Evolutionary conservation across 2,113 vertebrate species (phyloP).

Genomic region (Corythornis vintsioides): DNA sequence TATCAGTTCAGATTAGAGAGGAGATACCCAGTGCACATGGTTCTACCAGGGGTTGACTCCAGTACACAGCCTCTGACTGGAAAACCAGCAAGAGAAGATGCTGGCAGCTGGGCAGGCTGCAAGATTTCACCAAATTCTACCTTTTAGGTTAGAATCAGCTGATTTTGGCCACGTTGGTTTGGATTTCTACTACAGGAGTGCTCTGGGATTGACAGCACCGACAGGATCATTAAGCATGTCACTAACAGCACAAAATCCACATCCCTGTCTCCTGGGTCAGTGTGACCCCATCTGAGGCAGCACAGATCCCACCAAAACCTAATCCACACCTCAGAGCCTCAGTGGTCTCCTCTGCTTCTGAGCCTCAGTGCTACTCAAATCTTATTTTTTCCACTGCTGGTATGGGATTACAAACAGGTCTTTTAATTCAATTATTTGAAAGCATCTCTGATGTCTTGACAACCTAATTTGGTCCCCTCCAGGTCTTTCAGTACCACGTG

Average conservation of each 20-base stretch:
- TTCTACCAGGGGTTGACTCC: no score
- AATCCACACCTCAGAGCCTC: background rate
- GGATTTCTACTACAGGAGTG: background rate
- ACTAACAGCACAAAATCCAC: background rate
- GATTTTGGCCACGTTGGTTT: background rate
- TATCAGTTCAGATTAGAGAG: rapidly evolving
- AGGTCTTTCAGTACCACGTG: background rate
- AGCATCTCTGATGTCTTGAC: background rate
- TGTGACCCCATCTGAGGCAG: background rate
- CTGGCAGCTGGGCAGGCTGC: background rate
- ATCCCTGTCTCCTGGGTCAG: background rate
- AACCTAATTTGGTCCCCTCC: background rate
- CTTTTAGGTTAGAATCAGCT: background rate
- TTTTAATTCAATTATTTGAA: background rate
- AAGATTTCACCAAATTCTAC: background rate
- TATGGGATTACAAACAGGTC: background rate
- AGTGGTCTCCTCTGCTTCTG: background rate
- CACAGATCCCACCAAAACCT: background rate
- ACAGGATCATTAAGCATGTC: rapidly evolving
- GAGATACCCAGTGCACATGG: background rate
- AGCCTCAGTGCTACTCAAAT: background rate
- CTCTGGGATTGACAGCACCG: background rate
- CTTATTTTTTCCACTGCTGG: background rate
- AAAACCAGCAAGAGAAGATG: background rate
- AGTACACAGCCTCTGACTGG: no score